Base-by-base conservation (phyloP, 2,113 vertebrate genomes). In the Oplegnathus fasciatus region DNA sequence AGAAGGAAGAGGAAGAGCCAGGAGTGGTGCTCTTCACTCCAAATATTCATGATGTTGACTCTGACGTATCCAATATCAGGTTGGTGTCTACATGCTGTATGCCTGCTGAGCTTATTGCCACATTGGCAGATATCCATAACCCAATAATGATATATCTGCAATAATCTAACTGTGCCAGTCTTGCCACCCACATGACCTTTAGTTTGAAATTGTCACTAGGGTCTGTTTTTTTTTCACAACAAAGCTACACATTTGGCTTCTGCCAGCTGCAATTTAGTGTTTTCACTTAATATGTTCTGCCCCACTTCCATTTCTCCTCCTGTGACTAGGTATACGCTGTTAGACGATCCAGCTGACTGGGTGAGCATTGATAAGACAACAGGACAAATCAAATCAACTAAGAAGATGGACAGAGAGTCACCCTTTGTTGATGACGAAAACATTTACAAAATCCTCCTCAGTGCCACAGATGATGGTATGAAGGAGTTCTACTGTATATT, bases 361-460 rank as follows among this genome's bases (percentile, higher is more conserved):
- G 75, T 97, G 52, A 84, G 22, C 0, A 34, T 97, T 42, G 94
- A 97, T 73, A 55, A 87, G 26, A 91, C 87, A 71, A 96, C 96
- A 0, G 97, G 97, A 50, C 24, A 37, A 5, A 48, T 98, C 7
- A 94, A 37, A 65, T 55, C 96, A n/a, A 15, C 15, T 10, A 71
- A 94, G 86, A 94, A 78, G 48, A 90, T 96, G 85, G 96, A 97
- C 89, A 87, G 92, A 46, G 97, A 98, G 78, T 97, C 96, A 1
- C 84, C 90, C 0, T 81, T 85, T 34, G 94, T 97, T 15, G 85
- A 93, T 24, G 83, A 92, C 0, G 6, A 93, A 0, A 91, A 68
- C 42, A 42, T 91, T 58, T 97, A 98, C 62, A 86, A 42, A 14
- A n/a, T 97, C 6, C 0, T 94, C 0, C 54, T 95, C 2, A 85